These are phyloP conservation scores for Sinotaia quadrata DNA, from an alignment of 2,888 invertebrate genomes.

Conservation along the genomic window DNA sequence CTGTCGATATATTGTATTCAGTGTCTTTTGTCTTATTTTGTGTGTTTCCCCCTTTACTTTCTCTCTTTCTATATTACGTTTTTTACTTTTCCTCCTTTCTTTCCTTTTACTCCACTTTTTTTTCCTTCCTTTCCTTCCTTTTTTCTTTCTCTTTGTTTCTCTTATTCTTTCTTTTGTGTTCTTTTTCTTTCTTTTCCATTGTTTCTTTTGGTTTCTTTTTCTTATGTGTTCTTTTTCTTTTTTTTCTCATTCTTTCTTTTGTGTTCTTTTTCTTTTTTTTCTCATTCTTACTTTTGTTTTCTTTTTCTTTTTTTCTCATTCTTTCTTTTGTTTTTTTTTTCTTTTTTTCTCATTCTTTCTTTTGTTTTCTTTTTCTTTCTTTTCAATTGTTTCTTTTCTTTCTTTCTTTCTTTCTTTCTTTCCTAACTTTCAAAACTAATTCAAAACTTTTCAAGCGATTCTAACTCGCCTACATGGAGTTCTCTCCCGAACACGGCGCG, in stretches of 20 bases:
- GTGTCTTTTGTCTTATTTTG: constrained; percentile 8
- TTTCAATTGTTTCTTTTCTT: background rate
- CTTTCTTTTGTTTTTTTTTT: background rate
- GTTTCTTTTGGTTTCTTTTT: background rate
- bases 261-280: background rate
- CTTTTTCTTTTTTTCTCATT: background rate
- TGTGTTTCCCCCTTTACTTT: constrained; percentile 9
- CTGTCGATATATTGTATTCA: constrained; percentile 1
- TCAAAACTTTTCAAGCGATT: too few species aligned
- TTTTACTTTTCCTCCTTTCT: background rate
- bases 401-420: constrained; percentile 2
- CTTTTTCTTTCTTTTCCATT: background rate
- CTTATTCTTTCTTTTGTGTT: background rate
- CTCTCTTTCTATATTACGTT: constrained; percentile 1
- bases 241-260: background rate
- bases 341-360: background rate
- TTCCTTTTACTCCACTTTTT: background rate
- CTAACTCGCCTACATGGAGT: too few species aligned
- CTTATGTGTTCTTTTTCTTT: background rate
- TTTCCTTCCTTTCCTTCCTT: background rate
- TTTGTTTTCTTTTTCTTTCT: too few species aligned
- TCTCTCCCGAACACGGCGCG: too few species aligned
- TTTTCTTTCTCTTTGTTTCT: background rate
- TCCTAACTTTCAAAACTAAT: too few species aligned
- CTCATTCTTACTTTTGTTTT: background rate